These are phyloP conservation scores for Mystacornis crossleyi DNA, from an alignment of 2,113 vertebrate genomes.

Conservation along the genomic window DNA sequence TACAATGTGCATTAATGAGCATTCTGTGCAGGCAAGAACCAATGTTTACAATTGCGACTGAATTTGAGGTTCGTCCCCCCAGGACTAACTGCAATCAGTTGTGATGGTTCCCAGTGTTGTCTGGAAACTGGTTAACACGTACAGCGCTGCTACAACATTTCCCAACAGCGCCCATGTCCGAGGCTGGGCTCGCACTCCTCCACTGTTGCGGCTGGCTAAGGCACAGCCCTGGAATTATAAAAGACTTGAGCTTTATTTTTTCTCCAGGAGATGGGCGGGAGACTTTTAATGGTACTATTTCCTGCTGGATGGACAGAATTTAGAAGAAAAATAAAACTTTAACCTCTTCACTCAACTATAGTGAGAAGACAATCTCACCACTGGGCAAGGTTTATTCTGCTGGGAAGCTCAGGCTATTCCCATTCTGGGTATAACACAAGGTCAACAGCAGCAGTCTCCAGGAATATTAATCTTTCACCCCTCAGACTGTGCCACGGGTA, in stretches of 20 bases:
- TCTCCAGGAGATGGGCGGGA: neutral
- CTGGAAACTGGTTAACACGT: neutral
- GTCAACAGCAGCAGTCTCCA: slow-evolving; percentile 70
- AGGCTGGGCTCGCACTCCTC: neutral
- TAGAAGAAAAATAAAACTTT: slow-evolving; percentile 59
- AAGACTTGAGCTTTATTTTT: slow-evolving; percentile 26
- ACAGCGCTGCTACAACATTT: neutral
- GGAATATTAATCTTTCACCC: slow-evolving; percentile 72
- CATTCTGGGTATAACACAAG: slow-evolving; percentile 58
- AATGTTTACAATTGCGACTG: neutral
- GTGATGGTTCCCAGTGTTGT: neutral
- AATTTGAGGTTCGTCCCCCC: neutral
- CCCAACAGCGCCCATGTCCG: neutral
- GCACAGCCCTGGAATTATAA: neutral
- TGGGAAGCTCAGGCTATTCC: slow-evolving; percentile 61
- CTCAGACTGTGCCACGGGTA: slow-evolving; percentile 60
- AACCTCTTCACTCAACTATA: slow-evolving; percentile 55
- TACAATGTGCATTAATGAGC: neutral
- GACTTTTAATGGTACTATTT: slow-evolving; percentile 49
- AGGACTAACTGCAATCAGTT: neutral
- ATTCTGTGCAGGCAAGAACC: neutral
- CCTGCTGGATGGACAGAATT: slow-evolving; percentile 51
- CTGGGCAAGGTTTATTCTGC: slow-evolving; percentile 48
- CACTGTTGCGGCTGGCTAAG: neutral
- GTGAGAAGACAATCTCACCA: slow-evolving; percentile 27